Evolutionary conservation across 1,140 invertebrate genomes (phyloP).

Genomic region (Psix sp.): DNA sequence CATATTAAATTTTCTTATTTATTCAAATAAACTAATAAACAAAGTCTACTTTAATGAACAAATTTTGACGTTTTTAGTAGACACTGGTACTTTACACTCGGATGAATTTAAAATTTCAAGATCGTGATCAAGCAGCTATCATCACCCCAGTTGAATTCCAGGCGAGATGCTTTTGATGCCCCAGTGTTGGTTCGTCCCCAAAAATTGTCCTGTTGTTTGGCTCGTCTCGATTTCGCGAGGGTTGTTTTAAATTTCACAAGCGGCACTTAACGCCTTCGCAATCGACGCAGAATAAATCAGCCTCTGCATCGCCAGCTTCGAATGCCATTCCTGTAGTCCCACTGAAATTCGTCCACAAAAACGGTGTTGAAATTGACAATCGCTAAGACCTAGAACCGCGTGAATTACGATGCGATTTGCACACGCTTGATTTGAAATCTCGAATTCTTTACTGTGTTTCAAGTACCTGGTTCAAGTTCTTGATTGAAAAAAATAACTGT

Average conservation of each 20-base stretch:
- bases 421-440: conserved; percentile 31
- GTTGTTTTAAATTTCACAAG: conserved; percentile 48
- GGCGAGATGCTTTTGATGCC: conserved; percentile 11
- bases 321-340: conserved; percentile 35
- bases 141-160: conserved; percentile 22
- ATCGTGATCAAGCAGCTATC: conserved; percentile 25
- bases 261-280: conserved; percentile 50
- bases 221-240: conserved; percentile 15
- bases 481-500: conserved; percentile 47
- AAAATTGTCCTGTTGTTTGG: conserved; percentile 7
- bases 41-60: no score
- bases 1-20: no score
- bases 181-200: conserved; percentile 2
- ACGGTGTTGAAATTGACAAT: conserved; percentile 32
- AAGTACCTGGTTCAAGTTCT: conserved; percentile 21
- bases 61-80: no score
- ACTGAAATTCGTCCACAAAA: conserved; percentile 37
- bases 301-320: conserved; percentile 14
- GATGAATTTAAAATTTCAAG: conserved; percentile 16
- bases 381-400: conserved; percentile 21
- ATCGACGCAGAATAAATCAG: conserved; percentile 61
- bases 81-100: conserved; percentile 10
- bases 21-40: no score
- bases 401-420: conserved; percentile 44
- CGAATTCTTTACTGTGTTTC: conserved; percentile 23